Conservation (phyloP, 2,888 invertebrate genomes). For the Idaea biselata region DNA sequence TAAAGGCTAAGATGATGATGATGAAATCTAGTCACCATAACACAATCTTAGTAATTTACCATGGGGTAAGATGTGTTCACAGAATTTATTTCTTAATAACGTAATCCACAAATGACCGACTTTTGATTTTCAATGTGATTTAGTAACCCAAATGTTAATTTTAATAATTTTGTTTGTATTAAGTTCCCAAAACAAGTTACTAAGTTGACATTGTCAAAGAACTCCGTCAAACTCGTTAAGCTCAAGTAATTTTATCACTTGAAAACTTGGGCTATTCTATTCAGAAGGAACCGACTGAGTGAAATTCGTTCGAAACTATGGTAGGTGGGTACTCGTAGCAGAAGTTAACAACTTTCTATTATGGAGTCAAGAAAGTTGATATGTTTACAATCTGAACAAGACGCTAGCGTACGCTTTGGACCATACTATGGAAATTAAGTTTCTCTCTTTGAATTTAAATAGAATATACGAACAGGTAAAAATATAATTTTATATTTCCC, state of each 20-base stretch:
- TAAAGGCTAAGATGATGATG: no score
- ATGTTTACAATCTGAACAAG: constrained; percentile 9
- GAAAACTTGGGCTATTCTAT: neutral
- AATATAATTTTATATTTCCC: no score
- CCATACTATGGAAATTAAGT: no score
- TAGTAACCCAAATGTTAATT: neutral
- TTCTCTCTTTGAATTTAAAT: no score
- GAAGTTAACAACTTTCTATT: constrained; percentile 11
- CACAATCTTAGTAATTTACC: no score
- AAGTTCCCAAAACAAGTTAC: neutral
- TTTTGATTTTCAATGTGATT: no score
- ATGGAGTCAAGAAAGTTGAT: constrained; percentile 8
- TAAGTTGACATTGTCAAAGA: neutral
- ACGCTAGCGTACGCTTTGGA: neutral
- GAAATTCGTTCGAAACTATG: neutral
- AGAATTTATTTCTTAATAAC: no score
- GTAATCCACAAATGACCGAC: no score
- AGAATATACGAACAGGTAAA: no score
- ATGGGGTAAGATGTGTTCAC: no score
- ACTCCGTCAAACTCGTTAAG: neutral
- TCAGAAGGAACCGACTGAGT: neutral
- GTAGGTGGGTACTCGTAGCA: neutral
- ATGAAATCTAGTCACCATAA: no score
- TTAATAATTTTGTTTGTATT: neutral
- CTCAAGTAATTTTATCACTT: neutral